A percentile compares a stretch with the other conserved stretches of the same genome.
Conservation (phyloP, 2,797 vertebrate species). For the Denticeps clupeoides region DNA sequence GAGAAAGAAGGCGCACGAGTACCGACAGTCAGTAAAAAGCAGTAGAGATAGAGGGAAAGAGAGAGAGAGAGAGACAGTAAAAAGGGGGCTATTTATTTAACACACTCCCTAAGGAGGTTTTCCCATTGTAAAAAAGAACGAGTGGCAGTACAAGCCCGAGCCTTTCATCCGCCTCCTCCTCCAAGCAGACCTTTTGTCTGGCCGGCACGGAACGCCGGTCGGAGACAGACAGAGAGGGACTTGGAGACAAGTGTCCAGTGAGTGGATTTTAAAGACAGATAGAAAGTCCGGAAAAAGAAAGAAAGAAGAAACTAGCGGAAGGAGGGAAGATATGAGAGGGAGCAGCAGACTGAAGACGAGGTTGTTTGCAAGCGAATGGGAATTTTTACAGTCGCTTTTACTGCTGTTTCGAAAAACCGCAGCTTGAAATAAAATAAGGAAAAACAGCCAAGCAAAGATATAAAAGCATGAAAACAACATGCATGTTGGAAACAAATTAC, state of each 20-base stretch:
- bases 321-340: background rate
- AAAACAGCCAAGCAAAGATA: too few relatives aligned
- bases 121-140: slow-evolving; percentile 58
- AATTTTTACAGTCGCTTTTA: too few relatives aligned
- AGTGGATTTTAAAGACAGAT: too few relatives aligned
- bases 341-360: background rate
- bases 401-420: too few relatives aligned
- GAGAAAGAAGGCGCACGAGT: too few relatives aligned
- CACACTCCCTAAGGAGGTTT: slow-evolving; percentile 48
- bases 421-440: too few relatives aligned
- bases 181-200: background rate
- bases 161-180: slow-evolving; percentile 50
- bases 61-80: slow-evolving; percentile 4
- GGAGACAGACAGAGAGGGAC: too few relatives aligned
- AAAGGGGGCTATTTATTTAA: slow-evolving; percentile 51
- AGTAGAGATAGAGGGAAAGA: slow-evolving; percentile 29
- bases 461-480: too few relatives aligned
- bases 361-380: background rate
- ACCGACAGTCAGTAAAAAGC: too few relatives aligned
- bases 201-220: background rate
- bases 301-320: background rate
- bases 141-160: slow-evolving; percentile 44
- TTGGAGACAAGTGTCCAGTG: too few relatives aligned
- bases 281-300: background rate
- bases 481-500: too few relatives aligned